These are phyloP conservation scores for Temnopleurus reevesii DNA, from an alignment of 53 echinoderm and acorn worm species.

Conservation along the genomic window DNA sequence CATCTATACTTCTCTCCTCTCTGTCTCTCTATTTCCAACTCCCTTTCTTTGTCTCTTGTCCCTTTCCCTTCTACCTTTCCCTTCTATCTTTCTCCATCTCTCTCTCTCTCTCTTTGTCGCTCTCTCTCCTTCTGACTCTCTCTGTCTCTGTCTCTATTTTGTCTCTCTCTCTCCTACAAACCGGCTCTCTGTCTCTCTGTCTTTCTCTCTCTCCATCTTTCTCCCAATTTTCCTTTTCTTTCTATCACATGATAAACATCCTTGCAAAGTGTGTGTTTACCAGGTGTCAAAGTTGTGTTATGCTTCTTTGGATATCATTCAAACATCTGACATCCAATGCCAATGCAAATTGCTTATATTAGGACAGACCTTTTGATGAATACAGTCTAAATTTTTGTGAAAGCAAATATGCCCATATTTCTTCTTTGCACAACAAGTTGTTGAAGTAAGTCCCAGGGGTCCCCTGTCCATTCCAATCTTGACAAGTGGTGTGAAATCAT, in stretches of 20 bases:
- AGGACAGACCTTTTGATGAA: not conserved
- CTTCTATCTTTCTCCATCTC: not conserved
- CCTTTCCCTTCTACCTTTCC: not conserved
- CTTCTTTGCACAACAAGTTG: not conserved
- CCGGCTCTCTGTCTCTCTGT: not conserved
- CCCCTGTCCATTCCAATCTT: not conserved
- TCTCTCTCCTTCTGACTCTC: too few relatives aligned
- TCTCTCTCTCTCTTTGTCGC: not conserved
- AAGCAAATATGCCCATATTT: constrained; percentile 10
- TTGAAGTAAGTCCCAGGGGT: not conserved
- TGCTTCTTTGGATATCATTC: not conserved
- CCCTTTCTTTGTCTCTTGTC: not conserved
- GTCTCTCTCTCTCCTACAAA: too few relatives aligned
- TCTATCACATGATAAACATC: not conserved
- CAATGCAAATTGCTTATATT: constrained; percentile 20
- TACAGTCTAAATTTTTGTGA: not conserved
- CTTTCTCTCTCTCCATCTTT: not conserved
- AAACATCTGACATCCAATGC: constrained; percentile 4
- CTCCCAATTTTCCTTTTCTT: not conserved
- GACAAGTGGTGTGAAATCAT: not conserved
- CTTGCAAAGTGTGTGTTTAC: not conserved
- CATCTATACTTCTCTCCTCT: too few relatives aligned
- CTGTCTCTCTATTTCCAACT: too few relatives aligned
- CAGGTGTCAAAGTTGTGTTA: constrained; percentile 27
- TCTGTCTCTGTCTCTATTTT: not conserved